Base-by-base conservation (phyloP, 2,113 vertebrate genomes). In the Callospermophilus lateralis region DNA sequence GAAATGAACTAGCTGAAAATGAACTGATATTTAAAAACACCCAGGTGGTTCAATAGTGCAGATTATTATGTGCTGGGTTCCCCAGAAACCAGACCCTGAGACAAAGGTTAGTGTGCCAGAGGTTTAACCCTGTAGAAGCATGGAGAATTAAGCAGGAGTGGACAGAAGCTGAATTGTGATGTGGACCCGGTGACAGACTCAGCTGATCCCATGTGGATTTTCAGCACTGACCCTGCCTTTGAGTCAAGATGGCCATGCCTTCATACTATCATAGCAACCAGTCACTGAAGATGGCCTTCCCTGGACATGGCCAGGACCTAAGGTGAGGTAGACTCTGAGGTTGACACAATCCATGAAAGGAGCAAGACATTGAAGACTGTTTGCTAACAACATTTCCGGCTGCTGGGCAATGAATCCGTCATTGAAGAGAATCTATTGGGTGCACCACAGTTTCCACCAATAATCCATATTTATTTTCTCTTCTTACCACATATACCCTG, bases 1-100 rank as follows among this genome's bases (percentile, higher is more conserved):
- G 39, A 91, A 80, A 92, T 78, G 45, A 96, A 70, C 79, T 55
- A 63, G 37, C 4, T 42, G 17, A 39, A 93, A 90, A 86, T 48
- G 15, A 72, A 89, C 22, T 61, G 15, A 48, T 91, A 1, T 61
- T 76, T 96, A 55, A 94, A 93, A 79, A 22, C 61, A 11, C 34
- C 20, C 45, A 87, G 24, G 61, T 42, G 53, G 58, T 83, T 90
- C 78, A 68, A 68, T 72, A 10, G 76, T 12, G n/a, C 32, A 20
- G 42, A 37, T 53, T 84, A 24, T 55, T 94, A 4, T 28, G 53
- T 32, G 16, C 48, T n/a, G 30, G 15, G 13, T 13, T 67, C 28
- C 39, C 70, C 30, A 65, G 42, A 70, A 85, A 88, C 26, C 73
- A 89, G 67, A 63, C 17, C 28, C 48, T 34, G 77, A 93, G n/a